Percentiles rank a stretch among this genome's conserved stretches.
Evolutionary conservation across 1,140 invertebrate species (phyloP).

Genomic region (Nixonia krombeini): DNA sequence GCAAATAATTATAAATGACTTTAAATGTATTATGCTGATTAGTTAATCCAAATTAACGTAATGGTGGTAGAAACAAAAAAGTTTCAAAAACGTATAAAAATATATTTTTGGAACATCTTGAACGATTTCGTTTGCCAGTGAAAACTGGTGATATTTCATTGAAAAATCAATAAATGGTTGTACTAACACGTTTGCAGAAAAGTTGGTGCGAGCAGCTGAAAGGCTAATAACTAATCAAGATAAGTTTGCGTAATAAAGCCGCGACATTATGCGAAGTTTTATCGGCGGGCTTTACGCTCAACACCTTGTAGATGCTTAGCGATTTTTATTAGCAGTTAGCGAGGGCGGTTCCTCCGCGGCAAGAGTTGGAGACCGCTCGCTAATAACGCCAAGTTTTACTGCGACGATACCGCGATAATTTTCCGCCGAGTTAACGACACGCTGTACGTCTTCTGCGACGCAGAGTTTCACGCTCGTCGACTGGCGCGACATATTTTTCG

Average conservation of each 20-base stretch:
- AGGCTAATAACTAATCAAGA: neutral
- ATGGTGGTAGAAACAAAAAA: no score
- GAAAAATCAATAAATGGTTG: neutral
- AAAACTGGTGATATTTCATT: neutral
- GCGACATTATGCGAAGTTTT: neutral
- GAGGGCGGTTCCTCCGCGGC: neutral
- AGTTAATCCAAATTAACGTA: no score
- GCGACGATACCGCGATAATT: neutral
- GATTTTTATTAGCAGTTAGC: neutral
- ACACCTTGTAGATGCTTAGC: conserved; percentile 4
- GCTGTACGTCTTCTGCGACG: neutral
- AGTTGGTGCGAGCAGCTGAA: neutral
- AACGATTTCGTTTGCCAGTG: no score
- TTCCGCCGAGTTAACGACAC: conserved; percentile 3
- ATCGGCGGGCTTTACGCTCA: neutral
- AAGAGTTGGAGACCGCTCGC: neutral
- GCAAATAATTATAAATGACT: no score
- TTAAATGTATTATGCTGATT: no score
- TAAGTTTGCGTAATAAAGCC: neutral
- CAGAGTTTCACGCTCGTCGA: neutral
- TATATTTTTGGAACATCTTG: no score
- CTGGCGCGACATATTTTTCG: neutral
- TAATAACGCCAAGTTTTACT: neutral
- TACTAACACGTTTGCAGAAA: neutral
- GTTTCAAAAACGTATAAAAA: no score